A percentile compares a stretch with the other conserved stretches of the same genome.
phyloP scores from a whole-genome alignment of 2,888 invertebrate genomes.

The Epirrita christyi region DNA sequence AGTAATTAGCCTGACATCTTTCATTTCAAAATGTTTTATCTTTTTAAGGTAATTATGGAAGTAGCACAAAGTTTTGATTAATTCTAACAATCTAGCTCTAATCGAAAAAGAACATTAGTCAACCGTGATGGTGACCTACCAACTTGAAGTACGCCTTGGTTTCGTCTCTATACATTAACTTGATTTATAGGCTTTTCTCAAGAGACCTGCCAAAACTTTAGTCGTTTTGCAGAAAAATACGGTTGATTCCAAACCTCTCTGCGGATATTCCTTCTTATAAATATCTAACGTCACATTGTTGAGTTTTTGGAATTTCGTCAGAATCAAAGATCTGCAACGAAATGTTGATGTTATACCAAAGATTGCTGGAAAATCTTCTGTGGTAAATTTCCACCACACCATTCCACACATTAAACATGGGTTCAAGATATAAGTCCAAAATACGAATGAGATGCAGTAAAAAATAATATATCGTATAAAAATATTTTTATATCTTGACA shows the following conservation, averaged over 20 bases:
- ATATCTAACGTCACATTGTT: too few relatives aligned
- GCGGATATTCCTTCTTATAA: neutral
- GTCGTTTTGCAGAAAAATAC: conserved; percentile 68
- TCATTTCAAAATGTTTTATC: neutral
- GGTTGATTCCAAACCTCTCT: conserved; percentile 43
- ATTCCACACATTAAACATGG: too few relatives aligned
- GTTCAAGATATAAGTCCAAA: too few relatives aligned
- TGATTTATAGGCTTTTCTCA: conserved; percentile 75
- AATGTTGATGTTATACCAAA: too few relatives aligned
- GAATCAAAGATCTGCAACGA: too few relatives aligned
- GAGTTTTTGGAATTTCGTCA: too few relatives aligned
- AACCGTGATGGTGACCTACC: conserved; percentile 61
- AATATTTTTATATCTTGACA: too few relatives aligned
- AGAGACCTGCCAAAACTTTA: conserved; percentile 67
- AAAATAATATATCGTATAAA: too few relatives aligned
- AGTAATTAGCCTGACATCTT: neutral
- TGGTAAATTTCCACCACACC: too few relatives aligned
- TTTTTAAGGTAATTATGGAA: neutral
- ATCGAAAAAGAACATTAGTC: conserved; percentile 61
- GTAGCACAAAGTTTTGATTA: conserved; percentile 25
- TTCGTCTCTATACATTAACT: conserved; percentile 79
- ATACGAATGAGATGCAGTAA: too few relatives aligned
- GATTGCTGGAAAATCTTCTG: too few relatives aligned
- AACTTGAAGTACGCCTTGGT: conserved; percentile 64
- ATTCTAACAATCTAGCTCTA: conserved; percentile 28